phyloP scores from a whole-genome alignment of 2,113 vertebrate species.

The Sceloporus undulatus region DNA sequence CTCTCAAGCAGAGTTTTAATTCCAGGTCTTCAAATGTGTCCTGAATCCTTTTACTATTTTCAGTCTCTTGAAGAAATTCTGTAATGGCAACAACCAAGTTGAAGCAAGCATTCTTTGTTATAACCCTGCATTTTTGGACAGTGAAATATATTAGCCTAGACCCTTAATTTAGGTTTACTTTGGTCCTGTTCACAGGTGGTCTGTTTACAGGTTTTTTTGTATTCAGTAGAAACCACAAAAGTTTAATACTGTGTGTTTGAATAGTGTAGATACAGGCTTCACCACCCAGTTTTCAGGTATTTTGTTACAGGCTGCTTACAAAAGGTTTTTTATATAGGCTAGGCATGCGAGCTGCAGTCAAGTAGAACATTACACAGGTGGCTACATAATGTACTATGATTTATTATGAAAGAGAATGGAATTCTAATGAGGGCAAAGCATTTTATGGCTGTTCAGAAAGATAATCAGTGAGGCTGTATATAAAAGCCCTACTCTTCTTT shows the following conservation, averaged over 20 bases:
- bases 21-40: background rate
- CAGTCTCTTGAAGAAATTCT: background rate
- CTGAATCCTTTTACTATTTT: background rate
- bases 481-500: conserved; percentile 1
- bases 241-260: background rate
- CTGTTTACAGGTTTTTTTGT: background rate
- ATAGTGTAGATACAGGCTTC: background rate
- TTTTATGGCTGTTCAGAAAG: conserved; percentile 22
- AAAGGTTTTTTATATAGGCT: background rate
- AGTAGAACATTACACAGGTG: conserved; percentile 9
- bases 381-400: conserved; percentile 17
- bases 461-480: background rate
- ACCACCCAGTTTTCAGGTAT: background rate
- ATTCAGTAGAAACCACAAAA: background rate
- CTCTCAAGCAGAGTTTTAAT: background rate
- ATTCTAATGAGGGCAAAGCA: conserved; percentile 8
- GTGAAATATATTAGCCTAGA: background rate
- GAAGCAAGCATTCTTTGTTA: accelerated
- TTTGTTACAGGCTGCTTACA: conserved; percentile 1
- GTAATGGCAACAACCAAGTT: background rate
- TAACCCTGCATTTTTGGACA: background rate
- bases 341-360: background rate
- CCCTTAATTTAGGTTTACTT: background rate
- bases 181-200: background rate
- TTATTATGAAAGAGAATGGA: conserved; percentile 36